Percentiles rank a stretch among this genome's conserved stretches.
These are phyloP conservation scores for Polypedilum vanderplanki DNA, from an alignment of 1,140 invertebrate genomes.

Conservation along the genomic window DNA sequence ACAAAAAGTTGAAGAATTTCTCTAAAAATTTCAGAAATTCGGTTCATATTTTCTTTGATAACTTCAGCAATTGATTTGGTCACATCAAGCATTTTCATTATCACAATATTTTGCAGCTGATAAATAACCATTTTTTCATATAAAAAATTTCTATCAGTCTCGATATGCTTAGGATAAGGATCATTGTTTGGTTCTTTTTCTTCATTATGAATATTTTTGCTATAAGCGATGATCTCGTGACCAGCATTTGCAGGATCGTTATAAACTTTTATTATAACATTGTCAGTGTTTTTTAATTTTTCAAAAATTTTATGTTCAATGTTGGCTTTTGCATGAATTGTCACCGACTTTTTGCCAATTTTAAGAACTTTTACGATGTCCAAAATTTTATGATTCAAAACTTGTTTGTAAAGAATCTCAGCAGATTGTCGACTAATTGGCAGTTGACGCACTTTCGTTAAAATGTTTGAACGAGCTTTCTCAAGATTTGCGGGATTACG, in stretches of 20 bases:
- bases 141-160: neutral
- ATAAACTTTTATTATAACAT: neutral
- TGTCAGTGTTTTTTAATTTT: neutral
- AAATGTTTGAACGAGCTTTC: neutral
- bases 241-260: neutral
- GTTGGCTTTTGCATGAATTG: neutral
- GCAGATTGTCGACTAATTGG: neutral
- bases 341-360: constrained; percentile 1
- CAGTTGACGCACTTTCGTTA: neutral
- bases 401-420: neutral
- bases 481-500: neutral
- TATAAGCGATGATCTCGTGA: neutral
- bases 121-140: neutral
- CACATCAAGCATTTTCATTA: neutral
- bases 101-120: neutral
- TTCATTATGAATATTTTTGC: neutral
- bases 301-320: neutral
- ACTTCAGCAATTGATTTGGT: neutral
- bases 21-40: neutral
- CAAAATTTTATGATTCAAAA: neutral
- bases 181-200: neutral
- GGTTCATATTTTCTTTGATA: neutral
- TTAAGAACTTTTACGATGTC: neutral
- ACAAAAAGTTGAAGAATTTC: neutral
- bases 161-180: neutral